Base-by-base conservation (phyloP, 2,113 vertebrate genomes). In the Protobothrops flavoviridis region DNA sequence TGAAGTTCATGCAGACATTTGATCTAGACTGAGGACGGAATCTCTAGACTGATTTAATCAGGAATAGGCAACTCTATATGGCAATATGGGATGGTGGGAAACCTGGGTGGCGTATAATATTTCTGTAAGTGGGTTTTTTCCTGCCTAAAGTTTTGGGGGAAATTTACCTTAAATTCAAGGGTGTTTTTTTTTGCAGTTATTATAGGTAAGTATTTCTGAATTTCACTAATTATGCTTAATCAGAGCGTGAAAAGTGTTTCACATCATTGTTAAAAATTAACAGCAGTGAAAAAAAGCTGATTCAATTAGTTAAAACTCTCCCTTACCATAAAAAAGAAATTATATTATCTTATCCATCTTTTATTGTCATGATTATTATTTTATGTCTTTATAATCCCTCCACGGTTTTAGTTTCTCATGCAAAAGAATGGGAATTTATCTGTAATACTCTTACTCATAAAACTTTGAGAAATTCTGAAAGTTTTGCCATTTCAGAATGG, bases 311-410 rank as follows among this genome's bases (percentile, higher is more conserved):
- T 3, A 91, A 33, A 85, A 45, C 89, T 56, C 87, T 92, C 24
- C 81, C 91, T 81, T 20, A 89, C 88, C 89, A 95, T 94, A 91
- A 91, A 29, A 91, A 91, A 96, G 93, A 90, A 3, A 45, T 90
- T 93, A 93, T 5, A 94, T 39, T 26, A 57, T 43, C 88, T 89
- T 90, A 53, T 8, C 87, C 39, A 92, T 93, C 93, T 94, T 94
- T 94, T 94, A 50, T 88, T 0, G 93, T 91, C 48, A 88, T 91
- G 95, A 86, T 97, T 95, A 96, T 93, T 94, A 94, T 93, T 96
- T 95, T 95, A 97, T 95, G 93, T 94, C 89, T 64, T 93, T 95
- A 95, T 95, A 90, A 39, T 13, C 87, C 89, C 89, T 69, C 9
- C 1, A 56, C 33, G 74, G 29, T 13, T 89, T 88, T 87, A 94